Conservation (phyloP, 2,797 vertebrate species). For the Numenius phaeopus region DNA sequence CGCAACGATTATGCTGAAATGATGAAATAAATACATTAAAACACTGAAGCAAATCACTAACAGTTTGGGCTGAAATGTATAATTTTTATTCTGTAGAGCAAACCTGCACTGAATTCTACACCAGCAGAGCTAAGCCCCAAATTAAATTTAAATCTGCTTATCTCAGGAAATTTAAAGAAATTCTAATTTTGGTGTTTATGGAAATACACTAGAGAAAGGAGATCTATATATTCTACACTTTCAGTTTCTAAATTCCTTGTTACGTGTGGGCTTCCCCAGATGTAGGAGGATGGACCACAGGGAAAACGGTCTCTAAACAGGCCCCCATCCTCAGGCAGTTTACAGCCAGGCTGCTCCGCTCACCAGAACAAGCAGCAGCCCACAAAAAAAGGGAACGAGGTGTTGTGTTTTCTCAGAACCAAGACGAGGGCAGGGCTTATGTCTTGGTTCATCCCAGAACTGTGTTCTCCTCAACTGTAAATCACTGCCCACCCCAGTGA, state of each 20-base stretch:
- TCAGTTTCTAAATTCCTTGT: neutral
- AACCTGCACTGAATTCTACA: neutral
- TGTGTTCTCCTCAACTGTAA: rapidly evolving
- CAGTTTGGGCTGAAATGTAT: neutral
- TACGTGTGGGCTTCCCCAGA: neutral
- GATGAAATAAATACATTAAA: neutral
- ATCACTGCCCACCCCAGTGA: neutral
- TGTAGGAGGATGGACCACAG: neutral
- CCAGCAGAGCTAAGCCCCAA: neutral
- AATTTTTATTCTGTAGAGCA: neutral
- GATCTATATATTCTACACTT: no score
- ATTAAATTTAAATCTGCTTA: neutral
- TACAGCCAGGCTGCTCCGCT: neutral
- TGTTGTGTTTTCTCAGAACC: neutral
- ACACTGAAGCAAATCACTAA: neutral
- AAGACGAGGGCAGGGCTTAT: neutral
- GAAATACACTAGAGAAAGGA: neutral
- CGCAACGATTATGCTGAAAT: neutral
- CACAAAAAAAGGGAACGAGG: neutral
- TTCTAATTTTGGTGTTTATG: neutral
- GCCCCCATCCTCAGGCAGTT: neutral
- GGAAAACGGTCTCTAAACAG: neutral
- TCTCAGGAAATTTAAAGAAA: neutral
- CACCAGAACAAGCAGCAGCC: neutral
- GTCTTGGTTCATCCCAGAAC: neutral